phyloP scores from a whole-genome alignment of 2,888 invertebrate species.

The Shargacucullia verbasci region DNA sequence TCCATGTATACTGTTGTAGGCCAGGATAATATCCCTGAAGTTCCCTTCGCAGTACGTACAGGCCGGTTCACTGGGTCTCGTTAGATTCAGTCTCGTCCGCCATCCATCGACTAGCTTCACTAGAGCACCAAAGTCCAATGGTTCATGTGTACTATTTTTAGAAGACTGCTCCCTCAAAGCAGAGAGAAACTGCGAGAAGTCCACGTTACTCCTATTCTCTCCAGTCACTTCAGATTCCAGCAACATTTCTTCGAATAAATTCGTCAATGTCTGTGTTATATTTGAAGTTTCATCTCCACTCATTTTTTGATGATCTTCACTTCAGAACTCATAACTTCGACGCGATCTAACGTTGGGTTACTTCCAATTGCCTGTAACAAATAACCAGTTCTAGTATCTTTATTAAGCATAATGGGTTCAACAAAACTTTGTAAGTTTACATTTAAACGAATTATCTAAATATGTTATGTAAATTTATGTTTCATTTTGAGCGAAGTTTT shows the following conservation, averaged over 20 bases:
- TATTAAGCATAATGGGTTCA: not conserved
- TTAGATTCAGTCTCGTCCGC: slow-evolving; percentile 75
- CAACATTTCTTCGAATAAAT: slow-evolving; percentile 81
- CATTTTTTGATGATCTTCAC: slow-evolving; percentile 64
- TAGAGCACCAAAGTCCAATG: slow-evolving; percentile 78
- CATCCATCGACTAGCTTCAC: slow-evolving; percentile 80
- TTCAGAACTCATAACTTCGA: slow-evolving; percentile 35
- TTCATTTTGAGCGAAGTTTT: too few species aligned
- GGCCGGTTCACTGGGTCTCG: slow-evolving; percentile 68
- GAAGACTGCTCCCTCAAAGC: slow-evolving; percentile 72
- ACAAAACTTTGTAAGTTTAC: too few species aligned
- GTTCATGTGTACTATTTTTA: slow-evolving; percentile 73
- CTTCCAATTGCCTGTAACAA: slow-evolving; percentile 57
- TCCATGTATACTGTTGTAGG: slow-evolving; percentile 93
- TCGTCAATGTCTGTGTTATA: slow-evolving; percentile 79
- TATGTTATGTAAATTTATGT: too few species aligned
- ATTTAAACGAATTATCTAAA: too few species aligned
- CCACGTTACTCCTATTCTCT: slow-evolving; percentile 74
- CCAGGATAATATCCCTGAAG: slow-evolving; percentile 89
- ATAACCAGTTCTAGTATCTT: slow-evolving; percentile 5
- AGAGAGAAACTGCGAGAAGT: slow-evolving; percentile 76
- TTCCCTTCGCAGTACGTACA: slow-evolving; percentile 90
- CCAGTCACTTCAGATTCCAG: slow-evolving; percentile 71
- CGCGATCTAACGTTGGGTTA: slow-evolving; percentile 7
- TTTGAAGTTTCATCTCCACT: slow-evolving; percentile 72